Base-by-base conservation (phyloP, 2,797 vertebrate species). In the Pangasius krempfi region DNA sequence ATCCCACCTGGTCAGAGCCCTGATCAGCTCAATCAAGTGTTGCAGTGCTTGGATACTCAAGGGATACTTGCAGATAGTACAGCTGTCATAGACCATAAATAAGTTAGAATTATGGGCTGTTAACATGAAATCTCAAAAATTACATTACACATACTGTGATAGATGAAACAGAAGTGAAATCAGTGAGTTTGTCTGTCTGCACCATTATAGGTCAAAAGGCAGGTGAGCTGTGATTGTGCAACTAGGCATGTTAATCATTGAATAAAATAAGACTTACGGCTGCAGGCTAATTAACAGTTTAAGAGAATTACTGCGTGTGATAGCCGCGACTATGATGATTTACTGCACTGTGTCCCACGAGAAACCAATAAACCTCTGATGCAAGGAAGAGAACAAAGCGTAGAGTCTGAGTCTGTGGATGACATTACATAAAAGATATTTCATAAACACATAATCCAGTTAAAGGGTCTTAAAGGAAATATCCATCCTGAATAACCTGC, bases 1-100 rank as follows among this genome's bases (percentile, higher is more conserved):
- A 88, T 86, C 72, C 81, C 88, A 73, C 87, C 47, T 68, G 30
- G 78, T 82, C 86, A 79, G 86, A 81, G 73, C 54, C 85, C 72
- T 14, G 81, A 83, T 88, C 66, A 83, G 68, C 76, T 82, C 44
- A 64, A 44, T 87, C 18, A 50, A 83, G 87, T 60, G 83, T 52
- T 60, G 27, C 50, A 78, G 66, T 54, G 72, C 54, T 88, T 37
- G 13, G 33, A 87, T 47, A 47, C 47, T 70, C 30, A 37, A 87
- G 72, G 22, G 64, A 84, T 50, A 56, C 78, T 33, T 85, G 25
- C 83, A 86, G 86, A 83, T 58, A 73, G 37, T 50, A 62, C 40
- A 22, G 40, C 88, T 70, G 84, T 85, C 64, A 72, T 30, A 56
- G 83, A 37, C n/a, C 20, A 70, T 8, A 72, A 56, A 54, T 30